These are phyloP conservation scores for Oryzaephilus surinamensis DNA, from an alignment of 1,140 invertebrate genomes.

Conservation along the genomic window DNA sequence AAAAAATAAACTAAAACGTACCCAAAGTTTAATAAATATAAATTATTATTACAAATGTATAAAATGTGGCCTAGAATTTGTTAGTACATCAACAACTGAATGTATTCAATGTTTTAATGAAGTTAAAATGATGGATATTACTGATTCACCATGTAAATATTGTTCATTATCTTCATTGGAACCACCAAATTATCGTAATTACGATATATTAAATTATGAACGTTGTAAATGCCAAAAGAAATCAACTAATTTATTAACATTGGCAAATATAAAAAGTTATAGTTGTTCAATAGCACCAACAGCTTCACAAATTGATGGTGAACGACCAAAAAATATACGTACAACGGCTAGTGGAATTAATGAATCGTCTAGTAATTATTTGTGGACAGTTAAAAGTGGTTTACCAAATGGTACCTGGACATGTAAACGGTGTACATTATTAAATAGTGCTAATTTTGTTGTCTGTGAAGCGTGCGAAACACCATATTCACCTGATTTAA, in stretches of 20 bases:
- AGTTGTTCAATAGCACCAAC: slow-evolving; percentile 26
- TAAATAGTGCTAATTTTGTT: slow-evolving; percentile 53
- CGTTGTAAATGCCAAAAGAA: slow-evolving; percentile 22
- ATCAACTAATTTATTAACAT: slow-evolving; percentile 20
- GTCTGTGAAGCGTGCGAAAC: slow-evolving; percentile 54
- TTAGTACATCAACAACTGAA: slow-evolving; percentile 3
- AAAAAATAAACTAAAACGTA: background rate
- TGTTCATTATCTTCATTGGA: slow-evolving; percentile 30
- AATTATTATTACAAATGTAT: slow-evolving; percentile 4
- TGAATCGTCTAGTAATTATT: slow-evolving; percentile 15
- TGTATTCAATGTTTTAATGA: slow-evolving; percentile 26
- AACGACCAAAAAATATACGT: slow-evolving; percentile 27
- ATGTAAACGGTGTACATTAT: slow-evolving; percentile 76
- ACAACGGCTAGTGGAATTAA: slow-evolving; percentile 34
- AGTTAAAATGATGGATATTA: slow-evolving; percentile 27
- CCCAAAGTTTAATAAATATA: slow-evolving; percentile 13
- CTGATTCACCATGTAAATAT: slow-evolving; percentile 30
- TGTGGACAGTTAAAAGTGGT: slow-evolving; percentile 25
- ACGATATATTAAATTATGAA: slow-evolving; percentile 23
- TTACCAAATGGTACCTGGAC: slow-evolving; percentile 54
- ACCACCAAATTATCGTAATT: slow-evolving; percentile 25
- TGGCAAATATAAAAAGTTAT: slow-evolving; percentile 31
- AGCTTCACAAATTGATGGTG: slow-evolving; percentile 23
- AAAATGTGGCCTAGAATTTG: slow-evolving; percentile 3
- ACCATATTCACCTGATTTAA: slow-evolving; percentile 40